Evolutionary conservation across 2,113 vertebrate genomes (phyloP).

Genomic region (Lutjanus erythropterus): DNA sequence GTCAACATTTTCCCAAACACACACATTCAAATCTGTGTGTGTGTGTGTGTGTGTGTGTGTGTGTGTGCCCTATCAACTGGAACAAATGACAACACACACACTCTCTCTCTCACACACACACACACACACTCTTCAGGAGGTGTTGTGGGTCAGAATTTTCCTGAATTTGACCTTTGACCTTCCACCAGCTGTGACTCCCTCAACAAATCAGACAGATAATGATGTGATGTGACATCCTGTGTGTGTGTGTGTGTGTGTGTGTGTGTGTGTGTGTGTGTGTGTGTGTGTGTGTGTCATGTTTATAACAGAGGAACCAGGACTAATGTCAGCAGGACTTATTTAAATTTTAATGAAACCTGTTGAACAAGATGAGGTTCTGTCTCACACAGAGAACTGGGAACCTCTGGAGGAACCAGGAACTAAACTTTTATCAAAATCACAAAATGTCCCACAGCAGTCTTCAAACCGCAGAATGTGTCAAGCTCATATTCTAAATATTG

Average conservation of each 20-base stretch:
- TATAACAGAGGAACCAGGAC: too few relatives aligned
- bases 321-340: too few relatives aligned
- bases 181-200: slow-evolving; percentile 50
- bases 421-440: too few relatives aligned
- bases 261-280: slow-evolving; percentile 22
- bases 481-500: too few relatives aligned
- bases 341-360: too few relatives aligned
- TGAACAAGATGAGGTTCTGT: too few relatives aligned
- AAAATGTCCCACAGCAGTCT: too few relatives aligned
- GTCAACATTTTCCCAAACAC: slow-evolving; percentile 31
- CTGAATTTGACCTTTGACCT: slow-evolving; percentile 47
- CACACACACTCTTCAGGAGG: background rate
- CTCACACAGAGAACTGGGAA: too few relatives aligned
- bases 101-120: slow-evolving; percentile 19
- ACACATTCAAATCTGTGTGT: background rate
- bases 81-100: slow-evolving; percentile 40
- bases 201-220: background rate
- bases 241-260: slow-evolving; percentile 9
- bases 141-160: slow-evolving; percentile 29
- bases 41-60: slow-evolving; percentile 8
- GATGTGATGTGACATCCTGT: slow-evolving; percentile 4
- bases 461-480: too few relatives aligned
- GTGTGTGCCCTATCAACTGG: slow-evolving; percentile 15
- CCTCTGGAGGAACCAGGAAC: too few relatives aligned
- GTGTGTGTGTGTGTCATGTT: slow-evolving; percentile 7